Conservation (phyloP, 2,113 vertebrate genomes). For the Glaucidium brasilianum region DNA sequence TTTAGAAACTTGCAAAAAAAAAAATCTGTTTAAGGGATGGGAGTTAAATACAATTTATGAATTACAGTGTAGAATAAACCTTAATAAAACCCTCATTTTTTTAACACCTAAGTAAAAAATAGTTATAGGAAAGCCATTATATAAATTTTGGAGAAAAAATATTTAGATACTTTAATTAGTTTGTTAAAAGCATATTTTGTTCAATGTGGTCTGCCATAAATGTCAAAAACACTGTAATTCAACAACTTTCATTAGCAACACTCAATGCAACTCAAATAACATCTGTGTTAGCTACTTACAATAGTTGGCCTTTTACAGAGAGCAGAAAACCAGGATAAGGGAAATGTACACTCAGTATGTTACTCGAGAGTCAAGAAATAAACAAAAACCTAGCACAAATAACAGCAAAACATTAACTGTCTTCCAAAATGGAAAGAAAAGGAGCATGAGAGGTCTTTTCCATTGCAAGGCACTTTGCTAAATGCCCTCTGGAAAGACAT, state of each 20-base stretch:
- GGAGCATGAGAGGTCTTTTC: not conserved
- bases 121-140: not conserved
- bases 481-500: constrained; percentile 35
- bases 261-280: not conserved
- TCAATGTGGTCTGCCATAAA: not conserved
- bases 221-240: constrained; percentile 1
- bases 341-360: not conserved
- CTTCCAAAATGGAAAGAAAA: constrained; percentile 23
- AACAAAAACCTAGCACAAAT: not conserved
- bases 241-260: not conserved
- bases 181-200: constrained; percentile 3
- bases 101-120: not conserved
- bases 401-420: not conserved
- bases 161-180: not conserved
- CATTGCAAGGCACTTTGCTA: constrained; percentile 16
- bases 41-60: not conserved
- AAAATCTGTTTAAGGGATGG: not conserved
- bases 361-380: not conserved
- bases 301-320: not conserved
- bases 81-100: not conserved
- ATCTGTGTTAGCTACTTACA: constrained; percentile 1
- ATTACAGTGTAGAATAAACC: not conserved
- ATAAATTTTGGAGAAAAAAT: not conserved
- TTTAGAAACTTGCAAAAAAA: not conserved
- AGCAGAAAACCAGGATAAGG: not conserved